A percentile compares a stretch with the other conserved stretches of the same genome.
phyloP scores from a whole-genome alignment of 1,140 invertebrate genomes.

The Scaptomyza montana region DNA sequence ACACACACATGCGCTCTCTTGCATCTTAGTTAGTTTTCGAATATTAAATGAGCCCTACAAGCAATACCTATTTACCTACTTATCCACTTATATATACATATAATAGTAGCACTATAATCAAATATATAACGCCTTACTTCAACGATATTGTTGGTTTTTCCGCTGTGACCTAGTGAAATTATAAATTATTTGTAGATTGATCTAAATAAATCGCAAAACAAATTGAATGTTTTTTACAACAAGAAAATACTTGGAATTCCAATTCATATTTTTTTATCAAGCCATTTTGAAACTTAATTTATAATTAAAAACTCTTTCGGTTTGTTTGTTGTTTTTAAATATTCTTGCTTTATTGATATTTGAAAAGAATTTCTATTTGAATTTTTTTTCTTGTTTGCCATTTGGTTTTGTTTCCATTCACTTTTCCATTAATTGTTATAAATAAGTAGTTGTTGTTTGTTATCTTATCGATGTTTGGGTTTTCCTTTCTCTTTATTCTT shows the following conservation, averaged over 20 bases:
- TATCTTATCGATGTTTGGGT: slow-evolving; percentile 44
- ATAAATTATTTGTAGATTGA: slow-evolving; percentile 47
- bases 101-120: slow-evolving; percentile 9
- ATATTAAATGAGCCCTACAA: slow-evolving; percentile 9
- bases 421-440: slow-evolving; percentile 48
- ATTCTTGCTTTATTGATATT: slow-evolving; percentile 81
- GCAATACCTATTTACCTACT: slow-evolving; percentile 45
- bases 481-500: background rate
- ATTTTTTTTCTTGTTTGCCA: slow-evolving; percentile 53
- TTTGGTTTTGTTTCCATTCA: slow-evolving; percentile 36
- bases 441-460: slow-evolving; percentile 52
- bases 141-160: slow-evolving; percentile 55
- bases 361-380: slow-evolving; percentile 78
- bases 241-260: background rate
- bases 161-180: slow-evolving; percentile 65
- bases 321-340: slow-evolving; percentile 52
- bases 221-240: slow-evolving; percentile 35
- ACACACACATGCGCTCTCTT: slow-evolving; percentile 18
- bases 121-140: slow-evolving; percentile 40
- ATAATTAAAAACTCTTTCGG: slow-evolving; percentile 4
- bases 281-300: too few species aligned
- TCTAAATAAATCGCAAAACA: slow-evolving; percentile 24
- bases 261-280: too few species aligned
- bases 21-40: slow-evolving; percentile 14
- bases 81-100: slow-evolving; percentile 5